Evolutionary conservation across 92 coral and sea anemone species (phyloP), one percentile per base, ranked within the genome.

Genomic region (Meandrina meandrites): DNA sequence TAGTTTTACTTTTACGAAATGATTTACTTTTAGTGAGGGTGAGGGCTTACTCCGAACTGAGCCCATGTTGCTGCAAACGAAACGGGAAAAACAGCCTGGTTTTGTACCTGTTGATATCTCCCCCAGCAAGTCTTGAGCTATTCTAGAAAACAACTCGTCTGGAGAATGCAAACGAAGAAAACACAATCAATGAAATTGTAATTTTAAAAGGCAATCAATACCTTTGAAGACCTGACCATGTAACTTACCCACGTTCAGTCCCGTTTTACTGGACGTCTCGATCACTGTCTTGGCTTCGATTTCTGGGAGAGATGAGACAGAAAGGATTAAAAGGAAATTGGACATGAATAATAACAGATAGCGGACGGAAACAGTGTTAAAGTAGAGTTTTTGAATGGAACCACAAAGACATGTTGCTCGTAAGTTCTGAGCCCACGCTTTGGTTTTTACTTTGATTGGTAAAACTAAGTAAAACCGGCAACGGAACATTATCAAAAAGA

Each of bases 171-270:
- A 35, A 22, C n/a, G 12, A 58, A 19, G 13, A 58, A 32, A 57
- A 56, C 34, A 22, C 4, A 21, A 36, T 19, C 27, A 0, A 35
- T 34, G 17, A 18, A 56, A 57, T 18, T 7, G 58, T 76, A 40
- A 40, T 15, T 5, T 16, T 3, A 71, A 32, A 34, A 34, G 34
- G 12, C 42, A 71, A 19, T 71, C 42, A 21, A 32, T 34, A 10
- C 8, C 19, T 15, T 27, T 32, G 7, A 28, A 5, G 15, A 71
- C 24, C 12, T 35, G 21, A 36, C 14, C 7, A 0, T 76, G 12
- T 50, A n/a, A 84, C 98, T 81, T 76, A 96, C 98, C 93, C 81
- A 96, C 94, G 91, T 96, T 96, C 64, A 89, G 88, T 57, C 98
- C 96, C 27, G 84, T 94, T 77, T 91, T 89, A 89, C 98, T 96